These are phyloP conservation scores for Lepidocyrtoides sp. DNA, from an alignment of 2,888 invertebrate genomes.

Conservation along the genomic window DNA sequence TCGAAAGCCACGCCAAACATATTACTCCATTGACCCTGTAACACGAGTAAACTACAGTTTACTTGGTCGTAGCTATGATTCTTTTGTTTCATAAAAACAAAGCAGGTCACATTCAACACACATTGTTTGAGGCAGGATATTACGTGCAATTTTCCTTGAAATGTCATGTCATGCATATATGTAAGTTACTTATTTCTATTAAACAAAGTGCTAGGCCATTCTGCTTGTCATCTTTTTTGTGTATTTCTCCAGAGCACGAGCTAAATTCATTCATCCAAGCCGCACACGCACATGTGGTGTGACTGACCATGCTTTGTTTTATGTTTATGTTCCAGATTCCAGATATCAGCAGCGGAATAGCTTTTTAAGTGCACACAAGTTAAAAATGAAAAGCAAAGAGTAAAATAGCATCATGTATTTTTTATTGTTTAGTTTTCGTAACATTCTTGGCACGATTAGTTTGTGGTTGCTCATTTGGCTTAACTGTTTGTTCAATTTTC, in stretches of 20 bases:
- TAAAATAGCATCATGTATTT: not conserved
- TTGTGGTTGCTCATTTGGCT: conserved; percentile 44
- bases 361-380: not conserved
- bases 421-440: conserved; percentile 53
- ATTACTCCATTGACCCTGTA: not conserved
- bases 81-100: not conserved
- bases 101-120: not conserved
- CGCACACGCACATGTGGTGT: not conserved
- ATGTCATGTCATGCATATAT: too few species aligned
- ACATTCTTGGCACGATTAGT: conserved; percentile 72
- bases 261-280: not conserved
- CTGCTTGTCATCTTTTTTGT: not conserved
- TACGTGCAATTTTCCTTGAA: not conserved
- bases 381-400: not conserved
- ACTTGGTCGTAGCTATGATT: too few species aligned
- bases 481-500: too few species aligned
- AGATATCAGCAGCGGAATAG: too few species aligned
- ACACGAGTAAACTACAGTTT: not conserved
- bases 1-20: too few species aligned
- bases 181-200: too few species aligned
- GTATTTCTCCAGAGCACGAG: not conserved
- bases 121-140: not conserved
- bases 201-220: too few species aligned
- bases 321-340: too few species aligned
- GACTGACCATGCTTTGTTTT: not conserved